These are phyloP conservation scores for Chloebia gouldiae DNA, from an alignment of 2,113 vertebrate species.

Conservation along the genomic window DNA sequence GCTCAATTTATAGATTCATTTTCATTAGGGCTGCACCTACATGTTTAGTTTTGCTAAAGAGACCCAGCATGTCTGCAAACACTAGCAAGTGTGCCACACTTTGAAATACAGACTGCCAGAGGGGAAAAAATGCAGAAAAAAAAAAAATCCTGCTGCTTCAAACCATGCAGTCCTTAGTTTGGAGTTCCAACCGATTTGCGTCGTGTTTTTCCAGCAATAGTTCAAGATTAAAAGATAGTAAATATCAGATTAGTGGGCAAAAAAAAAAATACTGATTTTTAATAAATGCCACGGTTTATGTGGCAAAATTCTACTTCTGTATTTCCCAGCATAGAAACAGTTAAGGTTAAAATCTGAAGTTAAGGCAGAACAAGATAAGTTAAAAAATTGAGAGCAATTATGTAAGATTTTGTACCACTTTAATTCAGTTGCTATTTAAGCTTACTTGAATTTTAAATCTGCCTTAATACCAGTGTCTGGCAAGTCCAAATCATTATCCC, in stretches of 20 bases:
- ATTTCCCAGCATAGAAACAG: neutral
- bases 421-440: neutral
- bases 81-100: neutral
- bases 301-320: neutral
- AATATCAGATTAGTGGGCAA: neutral
- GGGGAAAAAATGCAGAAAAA: fast-evolving
- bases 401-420: neutral
- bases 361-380: neutral
- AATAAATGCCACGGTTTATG: neutral
- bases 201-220: neutral
- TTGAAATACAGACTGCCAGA: neutral
- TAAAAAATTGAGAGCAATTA: neutral
- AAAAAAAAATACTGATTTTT: fast-evolving
- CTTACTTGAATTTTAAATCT: slow-evolving; percentile 29
- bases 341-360: neutral
- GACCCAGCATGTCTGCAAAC: neutral
- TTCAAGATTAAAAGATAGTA: neutral
- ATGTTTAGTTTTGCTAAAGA: neutral
- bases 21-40: neutral
- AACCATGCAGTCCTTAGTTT: neutral
- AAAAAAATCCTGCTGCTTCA: neutral
- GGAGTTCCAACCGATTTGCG: neutral
- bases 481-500: neutral
- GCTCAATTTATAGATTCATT: neutral
- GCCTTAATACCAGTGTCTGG: neutral